Conservation (phyloP, 2,888 invertebrate genomes). For the Caenorhabditis angaria region DNA sequence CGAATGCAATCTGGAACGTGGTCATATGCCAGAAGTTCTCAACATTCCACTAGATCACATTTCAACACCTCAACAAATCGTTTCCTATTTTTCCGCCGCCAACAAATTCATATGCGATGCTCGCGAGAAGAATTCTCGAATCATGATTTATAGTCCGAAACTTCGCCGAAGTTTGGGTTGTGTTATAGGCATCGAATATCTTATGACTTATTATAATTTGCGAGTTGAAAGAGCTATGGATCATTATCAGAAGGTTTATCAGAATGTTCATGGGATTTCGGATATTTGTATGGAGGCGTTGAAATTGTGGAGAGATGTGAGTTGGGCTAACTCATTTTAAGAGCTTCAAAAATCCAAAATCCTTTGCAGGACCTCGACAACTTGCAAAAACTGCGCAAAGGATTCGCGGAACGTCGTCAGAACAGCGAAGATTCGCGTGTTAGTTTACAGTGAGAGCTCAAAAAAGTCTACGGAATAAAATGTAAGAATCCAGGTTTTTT, state of each 20-base stretch:
- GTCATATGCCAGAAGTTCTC: not conserved
- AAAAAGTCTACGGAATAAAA: no score
- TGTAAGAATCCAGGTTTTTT: not conserved
- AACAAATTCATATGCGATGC: not conserved
- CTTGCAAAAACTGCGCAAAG: not conserved
- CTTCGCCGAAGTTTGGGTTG: not conserved
- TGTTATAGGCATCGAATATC: constrained; percentile 7
- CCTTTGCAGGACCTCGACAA: not conserved
- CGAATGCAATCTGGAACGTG: not conserved
- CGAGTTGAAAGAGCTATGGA: not conserved
- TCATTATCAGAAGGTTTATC: not conserved
- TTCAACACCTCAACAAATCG: constrained; percentile 6
- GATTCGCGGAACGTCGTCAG: not conserved
- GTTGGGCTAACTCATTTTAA: not conserved
- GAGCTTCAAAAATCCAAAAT: not conserved
- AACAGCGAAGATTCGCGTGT: not conserved
- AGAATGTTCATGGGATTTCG: not conserved
- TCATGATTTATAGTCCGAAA: constrained; percentile 3
- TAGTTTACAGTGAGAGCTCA: not conserved
- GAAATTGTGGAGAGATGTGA: constrained; percentile 13
- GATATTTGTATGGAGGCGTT: constrained; percentile 7
- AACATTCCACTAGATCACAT: constrained; percentile 1
- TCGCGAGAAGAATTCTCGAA: not conserved
- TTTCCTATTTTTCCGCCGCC: not conserved
- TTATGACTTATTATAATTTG: not conserved